Evolutionary conservation across 2,797 vertebrate genomes (phyloP).

Genomic region (Chaunax sp.): DNA sequence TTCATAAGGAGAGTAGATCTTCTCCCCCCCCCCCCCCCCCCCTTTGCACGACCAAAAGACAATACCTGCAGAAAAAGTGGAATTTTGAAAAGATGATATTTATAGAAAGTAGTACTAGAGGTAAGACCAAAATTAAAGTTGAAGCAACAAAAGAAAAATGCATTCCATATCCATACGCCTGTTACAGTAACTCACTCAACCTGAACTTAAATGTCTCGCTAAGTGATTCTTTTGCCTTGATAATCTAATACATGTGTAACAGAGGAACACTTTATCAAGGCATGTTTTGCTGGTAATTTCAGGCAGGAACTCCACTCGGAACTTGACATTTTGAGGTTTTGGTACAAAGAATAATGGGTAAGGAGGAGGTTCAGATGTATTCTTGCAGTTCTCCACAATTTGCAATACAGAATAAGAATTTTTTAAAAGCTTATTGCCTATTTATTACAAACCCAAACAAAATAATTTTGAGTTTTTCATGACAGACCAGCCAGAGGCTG

Average conservation of each 20-base stretch:
- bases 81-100: conserved; percentile 65
- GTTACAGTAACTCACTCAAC: conserved; percentile 33
- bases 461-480: conserved; percentile 40
- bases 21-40: conserved; percentile 42
- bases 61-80: conserved; percentile 61
- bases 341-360: conserved; percentile 27
- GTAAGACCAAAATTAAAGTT: conserved; percentile 40
- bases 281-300: conserved; percentile 40
- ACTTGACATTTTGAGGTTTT: conserved; percentile 23
- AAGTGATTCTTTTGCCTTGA: conserved; percentile 47
- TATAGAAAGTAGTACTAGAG: conserved; percentile 38
- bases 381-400: conserved; percentile 49
- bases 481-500: conserved; percentile 52
- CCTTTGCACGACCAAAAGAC: conserved; percentile 65
- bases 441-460: conserved; percentile 45
- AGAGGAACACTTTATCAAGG: conserved; percentile 25
- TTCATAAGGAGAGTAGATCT: conserved; percentile 59
- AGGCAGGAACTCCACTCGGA: conserved; percentile 28
- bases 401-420: conserved; percentile 68
- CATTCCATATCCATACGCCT: conserved; percentile 35
- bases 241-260: conserved; percentile 37
- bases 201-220: conserved; percentile 31
- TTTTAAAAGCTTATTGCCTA: conserved; percentile 34
- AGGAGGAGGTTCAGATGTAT: conserved; percentile 34
- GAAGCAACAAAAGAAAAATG: conserved; percentile 51